Evolutionary conservation across 2,797 vertebrate genomes (phyloP), one percentile per base, ranked within the genome.

Genomic region (Eulemur albifrons): DNA sequence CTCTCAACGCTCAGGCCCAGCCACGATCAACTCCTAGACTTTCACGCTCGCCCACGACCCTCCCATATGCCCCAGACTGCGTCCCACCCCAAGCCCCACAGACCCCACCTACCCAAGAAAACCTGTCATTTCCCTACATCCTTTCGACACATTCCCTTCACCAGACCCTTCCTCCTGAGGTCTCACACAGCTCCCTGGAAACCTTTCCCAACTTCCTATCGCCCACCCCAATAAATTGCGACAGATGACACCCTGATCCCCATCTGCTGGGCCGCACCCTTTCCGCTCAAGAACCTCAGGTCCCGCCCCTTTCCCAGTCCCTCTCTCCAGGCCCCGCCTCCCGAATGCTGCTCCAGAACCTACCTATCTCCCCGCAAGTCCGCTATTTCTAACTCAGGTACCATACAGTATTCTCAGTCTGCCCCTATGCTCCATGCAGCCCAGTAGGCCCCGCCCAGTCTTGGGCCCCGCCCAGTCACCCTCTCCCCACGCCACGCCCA

Each of bases 341-440:
- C 65, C 6, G n/a, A 83, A 7, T 0, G 8, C 63, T 1, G 5
- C 59, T 40, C 21, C 65, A 40, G 30, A 79, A 57, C 45, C 84
- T 0, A 25, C 20, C 50, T 91, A 3, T 67, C 72, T 52, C 75
- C n/a, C 48, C 30, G 21, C 1, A 25, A 11, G 14, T 82, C 69
- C 35, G 25, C 23, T 5, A 2, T 21, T 10, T 3, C 45, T 40
- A 57, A 21, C 40, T 7, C 3, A 4, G 17, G n/a, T 32, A 32
- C 61, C 57, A 0, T 8, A n/a, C 63, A n/a, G 63, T 7, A 40
- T 70, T n/a, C 4, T 0, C 18, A 21, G 17, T 5, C 54, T 52
- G 4, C 25, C 18, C 20, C 32, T 15, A 1, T 0, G 1, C 18
- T 32, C 0, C 23, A 0, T 0, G 20, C 54, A 8, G 30, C 1